Evolutionary conservation across 1,140 invertebrate genomes (phyloP), one percentile per base, ranked within the genome.

Genomic region (Wiebesia pumilae): DNA sequence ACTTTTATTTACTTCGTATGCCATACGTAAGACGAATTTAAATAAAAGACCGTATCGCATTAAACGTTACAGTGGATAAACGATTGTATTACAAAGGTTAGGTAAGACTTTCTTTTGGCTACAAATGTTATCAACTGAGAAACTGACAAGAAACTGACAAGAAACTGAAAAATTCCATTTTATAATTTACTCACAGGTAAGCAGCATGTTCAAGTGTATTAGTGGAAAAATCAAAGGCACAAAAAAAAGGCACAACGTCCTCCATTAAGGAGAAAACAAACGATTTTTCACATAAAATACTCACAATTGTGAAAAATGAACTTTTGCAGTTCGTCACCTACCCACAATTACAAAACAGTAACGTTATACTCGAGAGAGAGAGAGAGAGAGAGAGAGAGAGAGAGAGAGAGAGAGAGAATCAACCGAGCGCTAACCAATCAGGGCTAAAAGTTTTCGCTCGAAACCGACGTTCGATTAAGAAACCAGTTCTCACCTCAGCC

Each of bases 401-500:
- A n/a, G n/a, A n/a, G n/a, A n/a, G n/a, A n/a, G n/a, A n/a, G 6
- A 47, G 43, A 6, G 43, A 47, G 43, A 47, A 47, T 47, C 43
- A 47, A 47, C 14, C 6, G 6, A 47, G 6, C 6, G 43, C 43
- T 47, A 14, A 47, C 14, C 43, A 47, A 14, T 14, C 6, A 47
- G 16, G 12, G n/a, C 27, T 21, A 79, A 79, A 47, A n/a, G n/a
- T n/a, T n/a, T n/a, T n/a, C n/a, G n/a, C 14, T 54, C 7, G 7
- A 54, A 54, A 16, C 2, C 21, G 19, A 58, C 27, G 54, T 12
- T 30, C 6, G 12, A 35, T 21, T 24, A n/a, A 88, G 73, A 62
- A 71, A 27, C 2, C 21, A 27, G 58, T 62, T 43, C 71, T 81
- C 88, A 97, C 96, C 92, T 98, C 97, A 0, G 97, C 96, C 51